These are phyloP conservation scores for Drosophila ogumai DNA, from an alignment of 1,140 invertebrate genomes.

Conservation along the genomic window DNA sequence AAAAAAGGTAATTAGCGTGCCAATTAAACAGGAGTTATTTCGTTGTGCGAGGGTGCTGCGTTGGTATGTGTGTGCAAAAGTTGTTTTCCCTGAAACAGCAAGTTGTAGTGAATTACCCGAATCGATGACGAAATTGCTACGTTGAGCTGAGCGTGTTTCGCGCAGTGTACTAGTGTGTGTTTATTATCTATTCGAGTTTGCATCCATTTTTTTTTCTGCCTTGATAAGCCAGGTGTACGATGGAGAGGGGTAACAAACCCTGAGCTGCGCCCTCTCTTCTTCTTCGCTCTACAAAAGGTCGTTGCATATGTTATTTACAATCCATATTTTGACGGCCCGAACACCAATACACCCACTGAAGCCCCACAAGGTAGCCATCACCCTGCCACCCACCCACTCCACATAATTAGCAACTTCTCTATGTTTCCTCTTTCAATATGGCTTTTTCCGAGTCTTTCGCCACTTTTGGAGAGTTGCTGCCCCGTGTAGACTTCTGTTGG, in stretches of 20 bases:
- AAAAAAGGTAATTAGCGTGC: conserved; percentile 70
- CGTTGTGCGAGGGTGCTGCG: conserved; percentile 16
- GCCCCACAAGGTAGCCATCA: conserved; percentile 47
- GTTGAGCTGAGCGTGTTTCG: conserved; percentile 17
- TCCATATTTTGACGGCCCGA: conserved; percentile 37
- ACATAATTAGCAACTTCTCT: conserved; percentile 56
- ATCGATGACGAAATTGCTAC: conserved; percentile 73
- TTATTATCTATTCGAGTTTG: conserved; percentile 45
- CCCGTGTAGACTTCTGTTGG: conserved; percentile 62
- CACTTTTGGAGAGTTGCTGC: conserved; percentile 47
- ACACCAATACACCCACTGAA: conserved; percentile 55
- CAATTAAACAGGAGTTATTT: conserved; percentile 45
- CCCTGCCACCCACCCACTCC: conserved; percentile 8
- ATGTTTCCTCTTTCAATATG: conserved; percentile 21
- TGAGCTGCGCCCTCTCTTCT: conserved; percentile 40
- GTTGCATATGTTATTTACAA: conserved; percentile 56
- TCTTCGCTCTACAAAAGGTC: conserved; percentile 55
- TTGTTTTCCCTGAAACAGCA: conserved; percentile 74
- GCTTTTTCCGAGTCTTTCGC: conserved; percentile 52
- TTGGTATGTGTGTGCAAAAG: conserved; percentile 56
- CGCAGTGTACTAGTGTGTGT: conserved; percentile 37
- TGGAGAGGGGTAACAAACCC: conserved; percentile 13
- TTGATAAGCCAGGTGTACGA: conserved; percentile 59
- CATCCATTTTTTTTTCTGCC: conserved; percentile 43
- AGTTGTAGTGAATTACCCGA: conserved; percentile 59